These are phyloP conservation scores for Drosophila infuscata DNA, from an alignment of 2,888 invertebrate genomes.

Conservation along the genomic window DNA sequence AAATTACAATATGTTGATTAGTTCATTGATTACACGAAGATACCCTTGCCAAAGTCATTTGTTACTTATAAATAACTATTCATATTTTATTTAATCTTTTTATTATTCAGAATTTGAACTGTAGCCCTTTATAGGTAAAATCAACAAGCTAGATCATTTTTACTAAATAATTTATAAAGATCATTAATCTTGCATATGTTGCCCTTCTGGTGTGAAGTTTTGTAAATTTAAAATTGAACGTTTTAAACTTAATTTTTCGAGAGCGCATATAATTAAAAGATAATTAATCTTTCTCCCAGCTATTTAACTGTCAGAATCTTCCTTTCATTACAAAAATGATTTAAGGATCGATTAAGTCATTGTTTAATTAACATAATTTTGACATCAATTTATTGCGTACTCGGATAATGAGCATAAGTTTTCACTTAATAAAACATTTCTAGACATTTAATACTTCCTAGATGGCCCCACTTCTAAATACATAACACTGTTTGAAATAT, in stretches of 20 bases:
- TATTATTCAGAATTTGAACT: neutral
- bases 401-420: neutral
- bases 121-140: constrained; percentile 7
- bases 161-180: neutral
- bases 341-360: neutral
- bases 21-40: neutral
- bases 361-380: neutral
- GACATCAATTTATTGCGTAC: neutral
- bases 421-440: neutral
- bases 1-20: neutral
- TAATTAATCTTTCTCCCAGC: constrained; percentile 16
- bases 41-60: neutral
- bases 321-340: neutral
- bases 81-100: too few species aligned
- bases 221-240: neutral
- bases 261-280: neutral
- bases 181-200: constrained; percentile 30
- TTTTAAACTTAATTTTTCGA: neutral
- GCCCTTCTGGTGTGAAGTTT: neutral
- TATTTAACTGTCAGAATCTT: neutral
- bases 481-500: constrained; percentile 10
- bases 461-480: neutral
- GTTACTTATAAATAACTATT: neutral
- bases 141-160: neutral
- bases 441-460: neutral